phyloP scores from a whole-genome alignment of 2,888 invertebrate genomes.

The Zygogramma bicolorata region DNA sequence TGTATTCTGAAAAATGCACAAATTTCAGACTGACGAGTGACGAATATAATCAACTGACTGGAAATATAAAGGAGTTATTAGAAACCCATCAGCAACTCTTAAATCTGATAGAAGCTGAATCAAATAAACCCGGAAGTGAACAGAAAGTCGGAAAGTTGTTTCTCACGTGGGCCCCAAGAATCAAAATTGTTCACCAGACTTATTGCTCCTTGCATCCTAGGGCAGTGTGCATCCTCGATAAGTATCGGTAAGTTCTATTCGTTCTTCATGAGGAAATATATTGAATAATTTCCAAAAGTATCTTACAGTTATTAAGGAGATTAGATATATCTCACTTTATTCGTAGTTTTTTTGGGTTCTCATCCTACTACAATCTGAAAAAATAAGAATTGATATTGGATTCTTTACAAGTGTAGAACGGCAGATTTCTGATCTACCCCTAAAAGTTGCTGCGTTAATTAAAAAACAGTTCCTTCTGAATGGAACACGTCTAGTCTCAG shows the following conservation, averaged over 20 bases:
- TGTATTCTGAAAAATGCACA: not conserved
- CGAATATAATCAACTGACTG: conserved; percentile 88
- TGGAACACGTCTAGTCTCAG: no score
- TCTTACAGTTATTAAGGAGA: no score
- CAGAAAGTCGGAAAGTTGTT: conserved; percentile 94
- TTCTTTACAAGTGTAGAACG: no score
- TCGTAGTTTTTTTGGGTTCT: no score
- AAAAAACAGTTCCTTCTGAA: no score
- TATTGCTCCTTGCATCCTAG: conserved; percentile 96
- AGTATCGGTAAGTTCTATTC: conserved; percentile 88
- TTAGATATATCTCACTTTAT: no score
- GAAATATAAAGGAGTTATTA: conserved; percentile 90
- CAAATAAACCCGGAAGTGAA: conserved; percentile 77
- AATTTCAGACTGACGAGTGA: conserved; percentile 79
- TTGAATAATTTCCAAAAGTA: no score
- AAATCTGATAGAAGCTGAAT: conserved; percentile 82
- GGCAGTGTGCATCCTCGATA: conserved; percentile 93
- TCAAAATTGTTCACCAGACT: conserved; percentile 86
- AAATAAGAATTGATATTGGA: no score
- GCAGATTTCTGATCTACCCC: no score
- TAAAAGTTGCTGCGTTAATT: no score
- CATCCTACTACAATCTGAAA: no score
- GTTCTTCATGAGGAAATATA: no score
- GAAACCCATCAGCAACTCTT: conserved; percentile 87
- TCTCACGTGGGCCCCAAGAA: conserved; percentile 83